Conservation (phyloP, 2,888 invertebrate genomes). For the Archips xylosteana region DNA sequence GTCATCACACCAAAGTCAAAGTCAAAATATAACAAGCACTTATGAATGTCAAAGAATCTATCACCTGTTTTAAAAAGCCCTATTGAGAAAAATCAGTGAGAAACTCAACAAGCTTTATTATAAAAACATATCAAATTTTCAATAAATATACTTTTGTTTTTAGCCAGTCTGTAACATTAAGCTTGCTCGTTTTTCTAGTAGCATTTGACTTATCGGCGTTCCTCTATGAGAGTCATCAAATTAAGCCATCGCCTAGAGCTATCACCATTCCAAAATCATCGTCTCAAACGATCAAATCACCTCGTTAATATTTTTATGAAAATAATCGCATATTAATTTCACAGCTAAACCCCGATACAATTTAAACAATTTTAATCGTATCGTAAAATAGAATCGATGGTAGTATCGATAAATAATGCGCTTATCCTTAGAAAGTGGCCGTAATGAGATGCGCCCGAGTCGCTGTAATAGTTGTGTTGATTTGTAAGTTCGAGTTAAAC, state of each 20-base stretch:
- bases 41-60: too few species aligned
- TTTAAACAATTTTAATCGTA: constrained; percentile 32
- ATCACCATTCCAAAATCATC: constrained; percentile 11
- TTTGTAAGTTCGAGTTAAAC: constrained; percentile 66
- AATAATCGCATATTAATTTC: constrained; percentile 48
- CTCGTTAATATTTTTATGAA: constrained; percentile 38
- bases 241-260: constrained; percentile 7
- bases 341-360: constrained; percentile 42
- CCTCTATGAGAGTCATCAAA: neutral
- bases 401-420: constrained; percentile 67
- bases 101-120: too few species aligned
- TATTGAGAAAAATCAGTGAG: too few species aligned
- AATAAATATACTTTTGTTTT: too few species aligned
- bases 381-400: constrained; percentile 38
- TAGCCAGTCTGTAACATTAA: too few species aligned
- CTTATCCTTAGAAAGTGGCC: constrained; percentile 69
- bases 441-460: constrained; percentile 68
- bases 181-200: too few species aligned
- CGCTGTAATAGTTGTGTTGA: constrained; percentile 68
- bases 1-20: too few species aligned
- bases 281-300: constrained; percentile 2
- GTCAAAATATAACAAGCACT: too few species aligned
- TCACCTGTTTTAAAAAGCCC: too few species aligned
- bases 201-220: too few species aligned
- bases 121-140: too few species aligned